These are phyloP conservation scores for Platygyra sinensis DNA, from an alignment of 64 coral and sea anemone species.

Conservation along the genomic window DNA sequence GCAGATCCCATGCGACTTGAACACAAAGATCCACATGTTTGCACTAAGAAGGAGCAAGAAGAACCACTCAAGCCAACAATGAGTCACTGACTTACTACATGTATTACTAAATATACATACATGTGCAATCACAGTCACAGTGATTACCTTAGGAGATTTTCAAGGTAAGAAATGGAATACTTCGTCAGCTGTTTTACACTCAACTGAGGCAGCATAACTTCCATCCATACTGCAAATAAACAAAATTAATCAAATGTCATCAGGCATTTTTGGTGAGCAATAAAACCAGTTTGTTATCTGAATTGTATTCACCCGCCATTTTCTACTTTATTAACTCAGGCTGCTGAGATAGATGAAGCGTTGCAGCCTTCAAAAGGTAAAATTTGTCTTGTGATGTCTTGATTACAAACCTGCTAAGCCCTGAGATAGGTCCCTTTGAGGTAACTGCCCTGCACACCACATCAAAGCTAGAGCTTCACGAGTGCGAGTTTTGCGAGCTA, in stretches of 20 bases:
- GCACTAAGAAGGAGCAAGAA: no score
- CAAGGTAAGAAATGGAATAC: constrained; percentile 70
- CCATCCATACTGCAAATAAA: constrained; percentile 73
- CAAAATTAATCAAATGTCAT: not conserved
- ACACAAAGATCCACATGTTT: no score
- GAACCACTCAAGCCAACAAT: no score
- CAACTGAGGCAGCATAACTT: constrained; percentile 77
- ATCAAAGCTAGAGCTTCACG: constrained; percentile 73
- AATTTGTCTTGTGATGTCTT: not conserved
- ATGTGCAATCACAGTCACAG: not conserved
- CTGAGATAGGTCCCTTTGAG: constrained; percentile 50
- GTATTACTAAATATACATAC: no score
- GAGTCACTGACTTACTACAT: not conserved
- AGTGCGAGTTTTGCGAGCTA: constrained; percentile 49
- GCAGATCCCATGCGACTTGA: no score
- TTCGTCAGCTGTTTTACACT: constrained; percentile 77
- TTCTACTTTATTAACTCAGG: no score
- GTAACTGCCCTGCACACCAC: constrained; percentile 77
- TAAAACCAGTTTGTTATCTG: no score
- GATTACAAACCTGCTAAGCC: constrained; percentile 59
- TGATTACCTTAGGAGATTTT: constrained; percentile 74
- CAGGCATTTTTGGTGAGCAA: no score
- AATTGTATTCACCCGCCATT: no score
- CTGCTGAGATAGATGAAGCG: no score
- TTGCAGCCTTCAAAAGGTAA: no score